phyloP scores from a whole-genome alignment of 1,140 invertebrate genomes.

The Thaumetopoea pityocampa region DNA sequence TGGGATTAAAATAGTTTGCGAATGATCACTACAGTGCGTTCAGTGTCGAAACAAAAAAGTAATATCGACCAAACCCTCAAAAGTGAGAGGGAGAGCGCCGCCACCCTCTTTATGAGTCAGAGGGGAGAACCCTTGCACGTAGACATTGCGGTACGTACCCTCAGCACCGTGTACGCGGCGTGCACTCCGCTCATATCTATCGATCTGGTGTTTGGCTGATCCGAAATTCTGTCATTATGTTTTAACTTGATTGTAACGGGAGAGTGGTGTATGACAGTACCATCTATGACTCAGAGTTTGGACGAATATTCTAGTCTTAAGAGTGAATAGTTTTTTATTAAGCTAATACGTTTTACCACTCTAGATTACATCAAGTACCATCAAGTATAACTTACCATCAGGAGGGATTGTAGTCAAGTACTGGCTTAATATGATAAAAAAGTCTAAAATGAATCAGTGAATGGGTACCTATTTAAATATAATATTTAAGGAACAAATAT shows the following conservation, averaged over 20 bases:
- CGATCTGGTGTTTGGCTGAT: conserved; percentile 48
- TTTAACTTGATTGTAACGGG: too few relatives aligned
- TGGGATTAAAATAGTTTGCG: conserved; percentile 18
- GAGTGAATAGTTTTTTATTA: too few relatives aligned
- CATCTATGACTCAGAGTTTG: background rate
- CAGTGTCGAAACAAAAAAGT: conserved; percentile 66
- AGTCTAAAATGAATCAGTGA: too few relatives aligned
- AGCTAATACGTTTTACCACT: too few relatives aligned
- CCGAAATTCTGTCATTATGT: conserved; percentile 14
- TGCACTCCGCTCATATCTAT: conserved; percentile 42
- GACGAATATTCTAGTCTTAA: background rate
- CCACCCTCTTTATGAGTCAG: conserved; percentile 71
- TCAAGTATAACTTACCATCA: too few relatives aligned
- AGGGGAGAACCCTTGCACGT: conserved; percentile 66
- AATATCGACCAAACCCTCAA: conserved; percentile 69
- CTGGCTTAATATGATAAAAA: too few relatives aligned
- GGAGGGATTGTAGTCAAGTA: too few relatives aligned
- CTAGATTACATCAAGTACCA: too few relatives aligned
- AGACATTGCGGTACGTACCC: conserved; percentile 47
- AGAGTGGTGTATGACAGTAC: too few relatives aligned
- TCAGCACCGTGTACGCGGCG: conserved; percentile 42
- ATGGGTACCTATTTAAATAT: too few relatives aligned
- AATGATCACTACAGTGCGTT: conserved; percentile 34
- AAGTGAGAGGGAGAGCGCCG: conserved; percentile 52
- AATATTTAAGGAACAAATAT: too few relatives aligned